Base-by-base conservation (phyloP, 37 sponge, comb jelly and placozoan species). In the Dysidea cf. avara region DNA sequence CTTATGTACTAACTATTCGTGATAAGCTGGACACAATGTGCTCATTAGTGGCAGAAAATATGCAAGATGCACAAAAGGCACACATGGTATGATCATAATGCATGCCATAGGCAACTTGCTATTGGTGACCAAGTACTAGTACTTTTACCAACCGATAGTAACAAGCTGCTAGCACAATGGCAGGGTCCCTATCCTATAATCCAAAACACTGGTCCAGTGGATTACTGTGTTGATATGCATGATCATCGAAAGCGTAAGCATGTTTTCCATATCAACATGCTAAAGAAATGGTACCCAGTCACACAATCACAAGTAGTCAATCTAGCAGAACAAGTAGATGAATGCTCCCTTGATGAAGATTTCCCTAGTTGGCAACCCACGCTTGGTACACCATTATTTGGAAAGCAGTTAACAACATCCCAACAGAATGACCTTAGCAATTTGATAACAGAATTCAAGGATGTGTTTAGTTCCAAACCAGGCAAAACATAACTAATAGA, bases 171-270 rank as follows among this genome's bases (percentile, higher is more conserved):
- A 2, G 31, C 64, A 9, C 34, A 35, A 18, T 63, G 64, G 64
- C 64, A 33, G 64, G 64, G 64, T 16, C 64, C 64, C 13, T 63
- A 34, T 34, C 64, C 64, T 43, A 43, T 43, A 5, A 43, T 43
- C 9, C 9, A 43, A 12, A 43, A 43, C 5, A 43, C 46, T 12
- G 46, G 46, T 9, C 46, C 46, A 43, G 46, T 9, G 46, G 46
- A 43, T 43, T 43, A 43, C 46, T 43, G 46, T 43, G 46, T 43
- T 9, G 46, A 43, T 43, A 43, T 43, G 46, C 9, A 43, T 43
- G 46, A 43, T 9, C 46, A 43, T 43, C 46, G 46, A 43, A 43
- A 43, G 9, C 46, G 46, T 43, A 43, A 43, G 9, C 46, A 9
- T 43, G 46, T 43, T 43, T 43, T 43, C 46, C 46, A 43, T 9